These are phyloP conservation scores for Herpailurus yagouaroundi DNA, from an alignment of 2,113 vertebrate genomes.

Conservation along the genomic window DNA sequence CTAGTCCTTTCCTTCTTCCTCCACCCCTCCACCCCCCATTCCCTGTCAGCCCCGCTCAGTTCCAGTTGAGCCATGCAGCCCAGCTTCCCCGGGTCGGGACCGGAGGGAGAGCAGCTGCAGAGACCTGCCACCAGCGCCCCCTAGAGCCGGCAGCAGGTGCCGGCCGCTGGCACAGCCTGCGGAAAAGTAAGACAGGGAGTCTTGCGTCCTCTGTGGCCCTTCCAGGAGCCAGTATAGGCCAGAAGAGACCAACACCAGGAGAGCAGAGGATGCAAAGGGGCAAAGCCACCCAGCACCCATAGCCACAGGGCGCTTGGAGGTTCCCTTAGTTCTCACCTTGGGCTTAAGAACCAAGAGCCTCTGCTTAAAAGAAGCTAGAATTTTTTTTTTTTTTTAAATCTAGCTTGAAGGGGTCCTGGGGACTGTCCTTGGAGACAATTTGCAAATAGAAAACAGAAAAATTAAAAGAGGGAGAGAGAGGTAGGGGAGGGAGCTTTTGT, in stretches of 20 bases:
- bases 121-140: not conserved
- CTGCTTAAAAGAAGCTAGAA: not conserved
- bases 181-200: not conserved
- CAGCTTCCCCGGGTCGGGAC: not conserved
- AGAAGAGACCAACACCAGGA: not conserved
- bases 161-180: not conserved
- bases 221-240: not conserved
- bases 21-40: not conserved
- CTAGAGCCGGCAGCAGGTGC: not conserved
- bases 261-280: not conserved
- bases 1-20: not conserved
- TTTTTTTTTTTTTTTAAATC: not conserved
- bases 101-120: not conserved
- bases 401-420: not conserved
- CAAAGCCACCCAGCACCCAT: not conserved
- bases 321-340: not conserved
- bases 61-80: too few species aligned
- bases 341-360: not conserved
- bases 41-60: not conserved
- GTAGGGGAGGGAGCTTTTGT: not conserved
- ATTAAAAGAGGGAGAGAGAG: too few species aligned
- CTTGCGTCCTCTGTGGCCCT: not conserved
- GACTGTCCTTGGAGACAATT: not conserved
- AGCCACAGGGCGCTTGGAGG: not conserved
- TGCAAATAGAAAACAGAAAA: not conserved